Percentiles rank a stretch among this genome's conserved stretches.
phyloP scores from a whole-genome alignment of 2,113 vertebrate species.

The Tupaia chinensis region DNA sequence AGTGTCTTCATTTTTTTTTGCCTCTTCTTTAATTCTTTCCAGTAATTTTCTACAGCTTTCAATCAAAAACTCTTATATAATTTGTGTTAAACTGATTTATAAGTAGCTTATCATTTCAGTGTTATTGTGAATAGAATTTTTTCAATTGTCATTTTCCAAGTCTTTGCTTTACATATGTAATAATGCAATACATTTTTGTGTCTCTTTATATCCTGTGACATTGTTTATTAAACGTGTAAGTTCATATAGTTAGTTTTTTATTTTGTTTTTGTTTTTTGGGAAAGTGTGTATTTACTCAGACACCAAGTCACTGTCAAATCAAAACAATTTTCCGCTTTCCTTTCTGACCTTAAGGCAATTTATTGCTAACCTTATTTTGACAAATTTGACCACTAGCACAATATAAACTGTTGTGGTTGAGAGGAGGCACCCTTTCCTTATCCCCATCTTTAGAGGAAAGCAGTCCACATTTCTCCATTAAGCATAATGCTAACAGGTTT shows the following conservation, averaged over 20 bases:
- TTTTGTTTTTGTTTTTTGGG: neutral
- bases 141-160: neutral
- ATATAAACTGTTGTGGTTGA: neutral
- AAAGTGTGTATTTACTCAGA: neutral
- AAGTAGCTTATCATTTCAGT: neutral
- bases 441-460: neutral
- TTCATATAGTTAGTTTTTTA: neutral
- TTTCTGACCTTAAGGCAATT: neutral
- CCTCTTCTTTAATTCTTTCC: neutral
- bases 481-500: neutral
- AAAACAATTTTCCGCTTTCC: neutral
- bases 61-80: neutral
- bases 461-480: neutral
- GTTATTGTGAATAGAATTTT: neutral
- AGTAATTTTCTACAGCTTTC: neutral
- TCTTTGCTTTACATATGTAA: neutral
- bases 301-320: neutral
- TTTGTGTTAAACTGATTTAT: neutral
- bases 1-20: neutral
- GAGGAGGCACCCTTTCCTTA: neutral
- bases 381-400: neutral
- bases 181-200: neutral
- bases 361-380: neutral
- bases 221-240: neutral
- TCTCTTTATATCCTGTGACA: neutral